Evolutionary conservation across 2,113 vertebrate species (phyloP), one percentile per base, ranked within the genome.

Genomic region (Synodontis membranacea): DNA sequence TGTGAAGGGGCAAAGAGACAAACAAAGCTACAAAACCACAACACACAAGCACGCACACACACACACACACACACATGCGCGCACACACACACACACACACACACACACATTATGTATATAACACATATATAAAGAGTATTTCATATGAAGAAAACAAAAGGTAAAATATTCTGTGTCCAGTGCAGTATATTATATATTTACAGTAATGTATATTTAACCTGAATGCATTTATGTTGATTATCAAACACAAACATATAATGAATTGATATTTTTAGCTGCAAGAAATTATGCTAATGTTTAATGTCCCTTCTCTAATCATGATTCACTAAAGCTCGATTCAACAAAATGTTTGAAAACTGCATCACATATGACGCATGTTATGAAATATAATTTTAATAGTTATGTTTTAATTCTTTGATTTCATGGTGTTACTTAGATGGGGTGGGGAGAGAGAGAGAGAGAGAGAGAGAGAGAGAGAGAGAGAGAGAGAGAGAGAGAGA

Each of bases 1-100:
- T 60, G 80, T 82, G 39, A 82, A 80, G 79, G 34, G 19, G 54
- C 54, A 42, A 81, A 31, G 80, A 82, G 19, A 80, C 19, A 80
- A 80, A 80, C n/a, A 34, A 9, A 39, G 31, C 28, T 81, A 42
- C 37, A 60, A 56, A 81, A 56, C 52, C 79, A 81, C 79, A 15
- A 54, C 14, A 48, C 44, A 19, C 4, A 15, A 78, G 6, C 11
- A 4, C n/a, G 10, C 2, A 15, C 44, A 79, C 34, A 37, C 66
- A 37, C 17, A 19, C 5, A 37, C 68, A 72, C 8, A 25, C 37
- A 72, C 34, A 39, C 34, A 70, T 2, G 21, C 64, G 5, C 64
- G 17, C 12, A 66, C n/a, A 15, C 64, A 19, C 64, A 6, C 15
- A 37, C 31, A 68, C 64, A 68, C 64, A n/a, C 62, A 64, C 62